Base-by-base conservation (phyloP, 2,888 invertebrate species). In the Amphimallon solstitiale region DNA sequence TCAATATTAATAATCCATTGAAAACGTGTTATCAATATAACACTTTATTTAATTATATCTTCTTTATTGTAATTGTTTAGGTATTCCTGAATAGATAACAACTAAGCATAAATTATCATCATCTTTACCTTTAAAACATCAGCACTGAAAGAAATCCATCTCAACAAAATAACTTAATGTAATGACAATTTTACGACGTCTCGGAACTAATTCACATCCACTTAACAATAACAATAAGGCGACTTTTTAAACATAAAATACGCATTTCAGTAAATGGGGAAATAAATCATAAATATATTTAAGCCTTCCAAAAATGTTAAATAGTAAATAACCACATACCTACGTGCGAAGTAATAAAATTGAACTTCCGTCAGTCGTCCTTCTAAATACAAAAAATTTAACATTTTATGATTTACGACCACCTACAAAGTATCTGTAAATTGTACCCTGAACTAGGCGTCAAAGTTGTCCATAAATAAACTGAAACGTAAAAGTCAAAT, bases 351-450 rank as follows among this genome's bases (percentile, higher is more conserved):
- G 45, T n/a, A 9, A 21, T 21, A 21, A 19, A 34, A 48, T 19
- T 48, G 48, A 62, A 62, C 61, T 62, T 62, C 48, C 37, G 48
- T 37, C 45, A 49, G 35, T 29, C 29, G 34, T 23, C 29, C 40
- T 12, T 17, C n/a, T 35, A 17, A 35, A 37, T 52, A 52, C 46
- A 29, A 61, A 61, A 61, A 46, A 37, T 14, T 15, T 34, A 35
- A 38, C 7, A 35, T 19, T 38, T 29, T 5, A 45, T 49, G 61
- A 62, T 62, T 62, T 62, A 62, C 10, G 21, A 21, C n/a, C 14
- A 40, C 37, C 14, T 62, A 62, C 61, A 49, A 62, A 62, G 49
- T 62, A 56, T 48, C 38, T 21, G 38, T 54, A 38, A 54, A 54
- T 19, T 54, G 38, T 23, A 54, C 5, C 7, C 9, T 17, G 29